These are phyloP conservation scores for Halcyon badia DNA, from an alignment of 2,797 vertebrate genomes.

Conservation along the genomic window DNA sequence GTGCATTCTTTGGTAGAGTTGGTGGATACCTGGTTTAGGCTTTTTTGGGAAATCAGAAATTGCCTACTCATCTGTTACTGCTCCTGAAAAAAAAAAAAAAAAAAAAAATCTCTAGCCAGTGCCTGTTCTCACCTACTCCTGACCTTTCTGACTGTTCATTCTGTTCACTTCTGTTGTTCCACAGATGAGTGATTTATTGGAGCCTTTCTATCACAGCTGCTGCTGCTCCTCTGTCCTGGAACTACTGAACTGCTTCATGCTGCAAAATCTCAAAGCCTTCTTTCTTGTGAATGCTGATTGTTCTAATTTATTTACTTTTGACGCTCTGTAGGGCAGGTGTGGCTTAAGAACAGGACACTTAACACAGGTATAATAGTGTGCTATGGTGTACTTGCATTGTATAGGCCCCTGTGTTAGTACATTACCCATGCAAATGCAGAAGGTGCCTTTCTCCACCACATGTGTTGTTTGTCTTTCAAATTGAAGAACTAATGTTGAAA, in stretches of 20 bases:
- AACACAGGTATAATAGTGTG: not conserved
- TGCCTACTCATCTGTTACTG: not conserved
- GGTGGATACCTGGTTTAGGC: not conserved
- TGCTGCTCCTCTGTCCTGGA: not conserved
- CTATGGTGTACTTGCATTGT: not conserved
- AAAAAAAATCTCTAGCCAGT: not conserved
- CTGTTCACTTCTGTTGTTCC: not conserved
- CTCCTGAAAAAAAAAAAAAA: not conserved
- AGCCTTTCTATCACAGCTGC: not conserved
- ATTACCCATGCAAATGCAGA: not conserved
- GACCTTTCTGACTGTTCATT: not conserved
- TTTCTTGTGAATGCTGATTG: not conserved
- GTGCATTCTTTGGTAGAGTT: not conserved
- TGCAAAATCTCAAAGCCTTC: constrained; percentile 11
- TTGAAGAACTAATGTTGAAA: not conserved
- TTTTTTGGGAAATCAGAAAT: not conserved
- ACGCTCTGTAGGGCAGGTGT: not conserved
- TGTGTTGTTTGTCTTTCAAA: not conserved
- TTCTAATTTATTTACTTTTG: constrained; percentile 8
- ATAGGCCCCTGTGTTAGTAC: not conserved
- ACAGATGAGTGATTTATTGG: not conserved
- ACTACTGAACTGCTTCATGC: not conserved
- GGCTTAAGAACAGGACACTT: not conserved
- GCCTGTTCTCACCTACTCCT: not conserved
- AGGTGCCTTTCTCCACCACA: not conserved